Evolutionary conservation across 2,888 invertebrate species (phyloP).

Genomic region (Polyommatus icarus): DNA sequence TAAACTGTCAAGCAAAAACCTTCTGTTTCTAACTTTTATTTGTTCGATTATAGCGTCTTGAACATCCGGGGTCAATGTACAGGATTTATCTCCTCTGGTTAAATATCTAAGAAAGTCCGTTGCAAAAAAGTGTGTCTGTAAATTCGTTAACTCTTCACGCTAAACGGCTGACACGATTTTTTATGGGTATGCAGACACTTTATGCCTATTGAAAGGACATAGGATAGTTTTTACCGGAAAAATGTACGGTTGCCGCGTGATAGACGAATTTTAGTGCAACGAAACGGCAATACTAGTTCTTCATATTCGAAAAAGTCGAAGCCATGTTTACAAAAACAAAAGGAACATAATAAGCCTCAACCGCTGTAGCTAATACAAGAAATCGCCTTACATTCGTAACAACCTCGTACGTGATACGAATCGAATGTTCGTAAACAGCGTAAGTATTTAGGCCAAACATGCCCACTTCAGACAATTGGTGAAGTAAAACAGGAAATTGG

Average conservation of each 20-base stretch:
- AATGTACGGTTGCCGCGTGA: background rate
- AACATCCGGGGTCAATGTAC: background rate
- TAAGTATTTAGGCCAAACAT: slow-evolving; percentile 1
- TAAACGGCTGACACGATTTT: background rate
- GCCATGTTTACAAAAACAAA: slow-evolving; percentile 9
- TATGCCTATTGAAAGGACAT: background rate
- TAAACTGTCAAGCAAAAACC: background rate
- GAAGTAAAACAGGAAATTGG: slow-evolving; percentile 25
- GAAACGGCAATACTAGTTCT: background rate
- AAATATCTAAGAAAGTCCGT: background rate
- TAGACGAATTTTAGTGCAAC: background rate
- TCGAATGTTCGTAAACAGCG: slow-evolving; percentile 20
- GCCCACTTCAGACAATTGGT: slow-evolving; percentile 4
- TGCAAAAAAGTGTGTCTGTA: background rate
- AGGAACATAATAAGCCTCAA: slow-evolving; percentile 5
- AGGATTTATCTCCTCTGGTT: background rate
- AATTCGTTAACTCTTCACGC: background rate
- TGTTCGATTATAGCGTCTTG: background rate
- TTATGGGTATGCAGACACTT: background rate
- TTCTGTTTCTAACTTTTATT: background rate
- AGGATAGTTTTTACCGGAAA: background rate
- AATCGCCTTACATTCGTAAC: slow-evolving; percentile 25
- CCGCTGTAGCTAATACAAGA: slow-evolving; percentile 15
- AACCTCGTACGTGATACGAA: slow-evolving; percentile 21
- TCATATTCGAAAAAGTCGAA: background rate